A percentile compares a stretch with the other conserved stretches of the same genome.
phyloP scores from a whole-genome alignment of 2,888 invertebrate species.

The Heliothis peltigera region DNA sequence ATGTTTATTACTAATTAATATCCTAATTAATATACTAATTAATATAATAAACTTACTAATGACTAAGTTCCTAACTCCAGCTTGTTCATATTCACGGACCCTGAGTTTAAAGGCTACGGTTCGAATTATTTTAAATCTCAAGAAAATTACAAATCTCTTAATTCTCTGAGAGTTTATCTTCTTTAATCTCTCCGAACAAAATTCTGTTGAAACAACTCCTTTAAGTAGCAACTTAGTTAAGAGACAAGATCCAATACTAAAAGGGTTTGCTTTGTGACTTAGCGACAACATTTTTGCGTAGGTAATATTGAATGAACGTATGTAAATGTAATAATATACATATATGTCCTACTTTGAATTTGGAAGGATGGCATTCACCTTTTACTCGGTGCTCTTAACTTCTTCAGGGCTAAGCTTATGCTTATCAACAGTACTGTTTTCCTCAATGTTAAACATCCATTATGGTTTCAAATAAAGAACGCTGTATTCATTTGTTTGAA shows the following conservation, averaged over 20 bases:
- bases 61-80: constrained; percentile 14
- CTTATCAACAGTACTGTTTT: neutral
- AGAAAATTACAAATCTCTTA: constrained; percentile 70
- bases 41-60: constrained; percentile 24
- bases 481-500: neutral
- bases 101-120: constrained; percentile 31
- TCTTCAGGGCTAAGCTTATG: neutral
- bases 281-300: constrained; percentile 41
- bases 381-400: neutral
- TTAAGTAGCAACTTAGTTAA: constrained; percentile 73
- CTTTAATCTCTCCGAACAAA: constrained; percentile 71
- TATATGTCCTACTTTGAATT: constrained; percentile 20
- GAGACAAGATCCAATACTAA: constrained; percentile 66
- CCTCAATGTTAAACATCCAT: neutral
- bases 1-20: constrained; percentile 1
- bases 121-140: constrained; percentile 58
- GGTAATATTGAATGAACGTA: constrained; percentile 40
- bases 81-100: constrained; percentile 37
- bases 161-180: constrained; percentile 69
- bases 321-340: constrained; percentile 20
- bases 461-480: neutral
- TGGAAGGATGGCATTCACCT: neutral
- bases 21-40: too few relatives aligned
- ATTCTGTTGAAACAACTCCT: constrained; percentile 72
- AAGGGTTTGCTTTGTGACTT: constrained; percentile 65